Evolutionary conservation across 2,888 invertebrate genomes (phyloP).

Genomic region (Agrypnus murinus): DNA sequence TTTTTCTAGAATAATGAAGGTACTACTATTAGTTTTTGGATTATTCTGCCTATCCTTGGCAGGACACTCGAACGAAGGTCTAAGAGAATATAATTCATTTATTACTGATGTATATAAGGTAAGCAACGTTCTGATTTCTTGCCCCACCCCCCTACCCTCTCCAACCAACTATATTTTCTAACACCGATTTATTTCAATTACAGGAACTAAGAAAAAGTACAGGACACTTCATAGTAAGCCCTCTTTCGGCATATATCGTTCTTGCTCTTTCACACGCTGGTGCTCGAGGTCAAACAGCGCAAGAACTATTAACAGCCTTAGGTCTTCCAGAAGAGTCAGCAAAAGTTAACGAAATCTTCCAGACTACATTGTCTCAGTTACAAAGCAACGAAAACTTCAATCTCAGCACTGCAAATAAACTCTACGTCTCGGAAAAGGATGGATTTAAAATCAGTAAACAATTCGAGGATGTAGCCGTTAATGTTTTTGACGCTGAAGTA

Average conservation of each 20-base stretch:
- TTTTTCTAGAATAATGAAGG: too few species aligned
- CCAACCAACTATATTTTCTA: too few species aligned
- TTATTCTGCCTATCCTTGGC: too few species aligned
- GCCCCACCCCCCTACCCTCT: too few species aligned
- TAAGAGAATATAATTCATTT: too few species aligned
- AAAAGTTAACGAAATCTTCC: neutral
- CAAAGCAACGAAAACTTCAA: conserved; percentile 52
- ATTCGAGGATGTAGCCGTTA: conserved; percentile 74
- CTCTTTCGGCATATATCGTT: conserved; percentile 64
- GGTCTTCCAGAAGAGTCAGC: neutral
- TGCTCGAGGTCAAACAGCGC: conserved; percentile 62
- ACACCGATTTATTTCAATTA: too few species aligned
- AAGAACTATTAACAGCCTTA: neutral
- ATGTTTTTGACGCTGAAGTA: conserved; percentile 77
- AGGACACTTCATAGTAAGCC: conserved; percentile 47
- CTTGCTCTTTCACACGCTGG: conserved; percentile 64
- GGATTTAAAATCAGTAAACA: conserved; percentile 73
- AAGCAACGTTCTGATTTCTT: too few species aligned
- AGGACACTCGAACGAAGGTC: too few species aligned
- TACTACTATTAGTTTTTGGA: too few species aligned
- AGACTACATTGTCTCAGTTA: conserved; percentile 47
- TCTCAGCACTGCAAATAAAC: conserved; percentile 73
- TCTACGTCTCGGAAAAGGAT: conserved; percentile 77
- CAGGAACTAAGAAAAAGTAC: too few species aligned
- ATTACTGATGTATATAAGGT: too few species aligned